phyloP scores from a whole-genome alignment of 2,797 vertebrate species.

The Leuciscus waleckii region DNA sequence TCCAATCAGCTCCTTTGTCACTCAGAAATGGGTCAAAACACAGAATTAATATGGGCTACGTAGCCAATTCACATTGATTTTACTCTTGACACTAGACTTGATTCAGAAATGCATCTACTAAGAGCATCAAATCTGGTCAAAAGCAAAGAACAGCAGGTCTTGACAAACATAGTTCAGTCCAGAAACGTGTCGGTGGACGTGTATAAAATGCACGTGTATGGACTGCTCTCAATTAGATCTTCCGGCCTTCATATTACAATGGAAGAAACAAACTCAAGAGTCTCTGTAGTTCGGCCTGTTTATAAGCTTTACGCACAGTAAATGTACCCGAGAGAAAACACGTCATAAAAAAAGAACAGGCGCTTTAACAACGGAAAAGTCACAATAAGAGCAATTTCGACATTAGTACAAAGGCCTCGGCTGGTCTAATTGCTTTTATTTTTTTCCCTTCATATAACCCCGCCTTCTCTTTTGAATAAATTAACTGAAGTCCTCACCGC shows the following conservation, averaged over 20 bases:
- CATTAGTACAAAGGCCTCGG: conserved; percentile 58
- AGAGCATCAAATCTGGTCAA: background rate
- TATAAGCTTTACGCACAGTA: conserved; percentile 61
- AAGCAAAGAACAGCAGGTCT: background rate
- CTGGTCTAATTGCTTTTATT: conserved; percentile 48
- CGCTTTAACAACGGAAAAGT: conserved; percentile 64
- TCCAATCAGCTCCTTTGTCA: background rate
- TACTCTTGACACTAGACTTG: background rate
- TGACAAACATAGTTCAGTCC: background rate
- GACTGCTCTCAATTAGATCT: conserved; percentile 37
- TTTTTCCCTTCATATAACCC: conserved; percentile 25
- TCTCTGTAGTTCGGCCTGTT: conserved; percentile 59
- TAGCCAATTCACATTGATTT: background rate
- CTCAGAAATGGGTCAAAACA: background rate
- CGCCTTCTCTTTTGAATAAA: conserved; percentile 37
- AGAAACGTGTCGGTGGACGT: background rate
- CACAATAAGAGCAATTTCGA: conserved; percentile 58
- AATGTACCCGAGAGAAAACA: conserved; percentile 65
- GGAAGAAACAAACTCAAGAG: conserved; percentile 54
- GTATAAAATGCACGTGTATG: background rate
- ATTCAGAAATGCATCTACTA: background rate
- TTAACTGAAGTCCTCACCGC: conserved; percentile 57
- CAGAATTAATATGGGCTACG: background rate
- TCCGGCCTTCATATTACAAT: conserved; percentile 38
- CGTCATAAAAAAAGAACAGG: conserved; percentile 59